Evolutionary conservation across 2,888 invertebrate species (phyloP).

Genomic region (Deilephila elpenor): DNA sequence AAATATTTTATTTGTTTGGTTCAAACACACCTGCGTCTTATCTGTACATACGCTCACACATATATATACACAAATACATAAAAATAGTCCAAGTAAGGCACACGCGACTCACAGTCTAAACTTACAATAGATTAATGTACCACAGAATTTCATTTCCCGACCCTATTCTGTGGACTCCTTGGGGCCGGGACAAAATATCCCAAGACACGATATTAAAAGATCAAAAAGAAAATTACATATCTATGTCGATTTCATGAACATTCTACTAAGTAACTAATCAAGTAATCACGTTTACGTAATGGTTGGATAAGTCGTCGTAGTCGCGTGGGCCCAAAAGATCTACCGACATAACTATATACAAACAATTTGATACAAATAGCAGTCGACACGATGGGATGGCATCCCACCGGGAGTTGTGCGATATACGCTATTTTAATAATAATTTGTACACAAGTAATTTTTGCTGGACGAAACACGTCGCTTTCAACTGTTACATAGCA

Average conservation of each 20-base stretch:
- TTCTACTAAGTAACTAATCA: background rate
- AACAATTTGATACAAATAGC: conserved; percentile 19
- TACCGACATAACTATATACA: conserved; percentile 9
- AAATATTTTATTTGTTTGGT: conserved; percentile 34
- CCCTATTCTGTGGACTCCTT: background rate
- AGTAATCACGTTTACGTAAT: background rate
- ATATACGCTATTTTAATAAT: background rate
- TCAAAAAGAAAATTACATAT: background rate
- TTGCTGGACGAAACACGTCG: conserved; percentile 10
- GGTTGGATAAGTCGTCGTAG: background rate
- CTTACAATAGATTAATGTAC: background rate
- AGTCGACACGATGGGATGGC: background rate
- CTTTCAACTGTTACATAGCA: background rate
- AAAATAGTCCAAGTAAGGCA: conserved; percentile 17
- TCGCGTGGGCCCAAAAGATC: conserved; percentile 7
- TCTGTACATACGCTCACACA: conserved; percentile 20
- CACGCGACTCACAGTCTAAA: conserved; percentile 2
- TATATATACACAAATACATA: background rate
- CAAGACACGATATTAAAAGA: background rate
- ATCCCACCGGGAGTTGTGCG: conserved; percentile 14
- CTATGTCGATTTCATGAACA: background rate
- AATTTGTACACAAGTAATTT: conserved; percentile 18
- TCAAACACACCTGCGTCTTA: conserved; percentile 29
- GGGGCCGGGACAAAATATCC: background rate
- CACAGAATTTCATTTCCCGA: background rate